Conservation (phyloP, 2,888 invertebrate genomes). For the Clusia tigrina region DNA sequence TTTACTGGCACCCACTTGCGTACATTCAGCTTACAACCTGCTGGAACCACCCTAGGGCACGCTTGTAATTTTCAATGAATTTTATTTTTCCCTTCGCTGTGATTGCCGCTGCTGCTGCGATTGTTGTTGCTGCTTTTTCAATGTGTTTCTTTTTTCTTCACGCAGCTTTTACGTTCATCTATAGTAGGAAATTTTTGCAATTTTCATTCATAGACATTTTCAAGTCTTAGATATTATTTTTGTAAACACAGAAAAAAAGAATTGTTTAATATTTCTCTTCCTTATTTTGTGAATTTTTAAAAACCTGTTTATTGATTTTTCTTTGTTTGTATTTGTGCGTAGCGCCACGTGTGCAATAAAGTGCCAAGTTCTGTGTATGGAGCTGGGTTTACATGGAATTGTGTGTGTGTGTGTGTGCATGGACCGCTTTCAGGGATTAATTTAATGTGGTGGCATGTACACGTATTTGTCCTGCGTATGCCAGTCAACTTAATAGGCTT, state of each 20-base stretch:
- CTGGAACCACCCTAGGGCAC: too few relatives aligned
- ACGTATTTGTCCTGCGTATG: conserved; percentile 2
- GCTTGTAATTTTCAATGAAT: conserved; percentile 23
- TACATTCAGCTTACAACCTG: too few relatives aligned
- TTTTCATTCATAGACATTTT: too few relatives aligned
- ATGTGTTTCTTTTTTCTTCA: not conserved
- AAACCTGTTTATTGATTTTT: conserved; percentile 10
- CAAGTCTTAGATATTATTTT: not conserved
- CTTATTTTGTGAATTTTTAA: not conserved
- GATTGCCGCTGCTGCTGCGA: not conserved
- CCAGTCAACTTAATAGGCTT: conserved; percentile 4
- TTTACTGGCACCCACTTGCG: too few relatives aligned
- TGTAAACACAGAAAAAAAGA: not conserved
- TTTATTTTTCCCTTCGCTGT: conserved; percentile 16
- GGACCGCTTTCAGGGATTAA: not conserved
- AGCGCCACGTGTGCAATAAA: too few relatives aligned
- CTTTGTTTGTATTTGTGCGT: not conserved
- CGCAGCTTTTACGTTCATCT: too few relatives aligned
- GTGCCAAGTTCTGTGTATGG: too few relatives aligned
- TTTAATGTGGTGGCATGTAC: not conserved
- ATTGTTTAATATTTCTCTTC: not conserved
- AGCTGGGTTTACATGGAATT: not conserved
- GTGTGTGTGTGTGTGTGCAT: not conserved
- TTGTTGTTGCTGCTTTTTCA: not conserved
- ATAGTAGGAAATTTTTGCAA: too few relatives aligned